Conservation (phyloP, 2,113 vertebrate species). For the Psilopogon haemacephalus region DNA sequence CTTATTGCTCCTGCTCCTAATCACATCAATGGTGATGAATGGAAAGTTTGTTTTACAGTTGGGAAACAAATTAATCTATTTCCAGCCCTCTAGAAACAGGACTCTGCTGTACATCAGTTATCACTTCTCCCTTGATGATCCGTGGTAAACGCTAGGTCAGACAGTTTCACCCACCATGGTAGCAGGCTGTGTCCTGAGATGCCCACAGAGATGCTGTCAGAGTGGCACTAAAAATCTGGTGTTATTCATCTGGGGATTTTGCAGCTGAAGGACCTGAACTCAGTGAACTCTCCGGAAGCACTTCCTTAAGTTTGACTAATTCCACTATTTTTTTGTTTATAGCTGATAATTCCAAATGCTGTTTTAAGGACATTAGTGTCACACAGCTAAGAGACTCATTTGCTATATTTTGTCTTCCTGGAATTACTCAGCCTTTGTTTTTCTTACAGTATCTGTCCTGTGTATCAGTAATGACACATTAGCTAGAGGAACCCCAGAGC, state of each 20-base stretch:
- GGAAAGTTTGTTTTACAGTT: background rate
- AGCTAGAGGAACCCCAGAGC: background rate
- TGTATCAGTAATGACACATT: background rate
- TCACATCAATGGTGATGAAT: background rate
- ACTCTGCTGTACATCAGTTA: background rate
- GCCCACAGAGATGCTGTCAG: background rate
- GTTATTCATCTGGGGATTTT: background rate
- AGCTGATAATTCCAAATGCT: background rate
- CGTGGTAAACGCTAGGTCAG: background rate
- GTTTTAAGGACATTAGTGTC: background rate
- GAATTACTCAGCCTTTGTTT: background rate
- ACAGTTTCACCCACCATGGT: fast-evolving
- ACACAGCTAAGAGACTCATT: background rate
- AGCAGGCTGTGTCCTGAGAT: background rate
- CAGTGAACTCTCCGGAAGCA: background rate
- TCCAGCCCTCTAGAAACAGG: background rate
- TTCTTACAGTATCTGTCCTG: background rate
- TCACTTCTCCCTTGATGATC: background rate
- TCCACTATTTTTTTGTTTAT: background rate
- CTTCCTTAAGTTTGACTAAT: background rate
- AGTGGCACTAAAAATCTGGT: background rate
- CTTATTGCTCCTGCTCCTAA: background rate
- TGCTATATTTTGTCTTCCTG: slow-evolving; percentile 12
- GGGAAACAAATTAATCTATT: background rate
- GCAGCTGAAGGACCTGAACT: background rate